Conservation (phyloP, 2,888 invertebrate genomes). For the Troilus luridus region DNA sequence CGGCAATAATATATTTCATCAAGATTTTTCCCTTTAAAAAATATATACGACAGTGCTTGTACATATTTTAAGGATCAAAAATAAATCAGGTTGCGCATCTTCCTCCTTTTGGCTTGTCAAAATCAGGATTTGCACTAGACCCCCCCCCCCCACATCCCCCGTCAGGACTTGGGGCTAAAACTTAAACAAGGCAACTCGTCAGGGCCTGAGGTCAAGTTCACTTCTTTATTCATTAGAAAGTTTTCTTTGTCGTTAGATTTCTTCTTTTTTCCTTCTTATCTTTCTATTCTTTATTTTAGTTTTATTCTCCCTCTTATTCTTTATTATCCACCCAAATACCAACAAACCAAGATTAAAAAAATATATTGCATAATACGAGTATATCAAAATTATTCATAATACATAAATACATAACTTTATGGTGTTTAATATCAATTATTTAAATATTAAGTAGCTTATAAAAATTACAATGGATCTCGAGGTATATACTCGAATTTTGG, state of each 20-base stretch:
- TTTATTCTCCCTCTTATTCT: too few species aligned
- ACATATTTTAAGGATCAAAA: not conserved
- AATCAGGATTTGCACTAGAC: not conserved
- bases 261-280: not conserved
- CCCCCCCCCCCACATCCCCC: not conserved
- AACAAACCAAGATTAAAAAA: too few species aligned
- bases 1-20: too few species aligned
- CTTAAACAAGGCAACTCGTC: not conserved
- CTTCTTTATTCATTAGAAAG: not conserved
- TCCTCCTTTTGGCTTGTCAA: not conserved
- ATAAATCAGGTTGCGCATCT: not conserved
- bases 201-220: not conserved
- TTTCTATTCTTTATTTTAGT: not conserved
- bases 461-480: too few species aligned
- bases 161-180: not conserved
- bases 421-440: too few species aligned
- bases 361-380: too few species aligned
- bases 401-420: too few species aligned
- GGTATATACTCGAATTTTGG: too few species aligned
- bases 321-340: too few species aligned
- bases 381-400: too few species aligned
- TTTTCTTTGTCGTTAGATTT: not conserved
- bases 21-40: too few species aligned
- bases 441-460: too few species aligned
- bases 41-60: not conserved